A percentile compares a stretch with the other conserved stretches of the same genome.
phyloP scores from a whole-genome alignment of 2,888 invertebrate species.

The Drosophila austrosaltans region DNA sequence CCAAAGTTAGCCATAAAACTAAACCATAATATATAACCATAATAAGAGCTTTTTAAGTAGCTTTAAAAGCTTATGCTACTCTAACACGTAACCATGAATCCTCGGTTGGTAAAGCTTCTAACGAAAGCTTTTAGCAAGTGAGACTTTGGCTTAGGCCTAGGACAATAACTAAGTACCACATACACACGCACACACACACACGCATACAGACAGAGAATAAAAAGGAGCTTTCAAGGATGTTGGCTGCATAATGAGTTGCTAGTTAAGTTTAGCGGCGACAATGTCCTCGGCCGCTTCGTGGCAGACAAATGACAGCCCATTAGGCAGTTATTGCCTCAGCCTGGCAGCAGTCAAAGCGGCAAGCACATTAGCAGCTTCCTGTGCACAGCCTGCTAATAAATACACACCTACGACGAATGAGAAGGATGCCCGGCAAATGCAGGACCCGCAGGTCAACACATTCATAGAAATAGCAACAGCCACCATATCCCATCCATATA shows the following conservation, averaged over 20 bases:
- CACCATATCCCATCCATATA: conserved; percentile 42
- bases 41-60: conserved; percentile 43
- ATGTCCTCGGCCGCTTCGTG: conserved; percentile 10
- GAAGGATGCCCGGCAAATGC: too few relatives aligned
- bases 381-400: conserved; percentile 63
- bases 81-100: not conserved
- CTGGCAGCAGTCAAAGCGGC: conserved; percentile 63
- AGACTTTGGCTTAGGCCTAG: conserved; percentile 21
- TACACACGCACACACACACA: too few relatives aligned
- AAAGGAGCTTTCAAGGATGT: conserved; percentile 40
- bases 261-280: conserved; percentile 25
- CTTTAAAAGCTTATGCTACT: not conserved
- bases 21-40: conserved; percentile 38
- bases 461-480: not conserved
- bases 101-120: not conserved
- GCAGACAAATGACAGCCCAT: conserved; percentile 70
- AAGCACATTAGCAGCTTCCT: conserved; percentile 74
- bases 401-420: conserved; percentile 49
- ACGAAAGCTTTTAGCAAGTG: not conserved
- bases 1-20: conserved; percentile 28
- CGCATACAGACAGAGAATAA: too few relatives aligned
- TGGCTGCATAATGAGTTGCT: conserved; percentile 55
- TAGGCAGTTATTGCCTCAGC: conserved; percentile 70
- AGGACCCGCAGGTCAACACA: not conserved
- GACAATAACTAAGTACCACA: conserved; percentile 22